These are phyloP conservation scores for Proterorhinus semilunaris DNA, from an alignment of 2,113 vertebrate genomes.

Conservation along the genomic window DNA sequence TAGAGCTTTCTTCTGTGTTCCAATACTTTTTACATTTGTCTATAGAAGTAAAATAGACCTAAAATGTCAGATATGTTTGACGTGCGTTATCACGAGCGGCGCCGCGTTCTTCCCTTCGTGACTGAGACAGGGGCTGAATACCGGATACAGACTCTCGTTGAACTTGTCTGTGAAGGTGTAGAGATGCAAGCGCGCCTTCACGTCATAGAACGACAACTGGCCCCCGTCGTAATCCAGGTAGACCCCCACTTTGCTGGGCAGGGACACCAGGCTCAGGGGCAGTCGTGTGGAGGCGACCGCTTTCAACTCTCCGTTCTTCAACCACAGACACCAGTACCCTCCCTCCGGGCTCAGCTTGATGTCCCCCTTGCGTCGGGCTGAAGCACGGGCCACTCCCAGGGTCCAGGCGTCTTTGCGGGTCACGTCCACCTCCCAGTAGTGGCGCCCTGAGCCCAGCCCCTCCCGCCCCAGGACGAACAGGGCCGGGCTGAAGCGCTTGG, in stretches of 20 bases:
- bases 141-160: slow-evolving; percentile 70
- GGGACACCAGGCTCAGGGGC: slow-evolving; percentile 45
- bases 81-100: slow-evolving; percentile 53
- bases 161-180: slow-evolving; percentile 74
- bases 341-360: slow-evolving; percentile 76
- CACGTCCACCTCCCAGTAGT: slow-evolving; percentile 81
- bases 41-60: too few relatives aligned
- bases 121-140: slow-evolving; percentile 77
- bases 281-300: slow-evolving; percentile 55
- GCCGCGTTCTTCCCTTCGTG: slow-evolving; percentile 72
- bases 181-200: slow-evolving; percentile 66
- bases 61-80: slow-evolving; percentile 65
- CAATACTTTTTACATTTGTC: too few relatives aligned
- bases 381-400: slow-evolving; percentile 59
- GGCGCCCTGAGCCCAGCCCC: slow-evolving; percentile 61
- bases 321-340: slow-evolving; percentile 79
- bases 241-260: slow-evolving; percentile 69
- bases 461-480: slow-evolving; percentile 74
- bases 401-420: slow-evolving; percentile 76
- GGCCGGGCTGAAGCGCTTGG: slow-evolving; percentile 72
- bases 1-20: too few relatives aligned
- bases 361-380: slow-evolving; percentile 74
- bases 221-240: slow-evolving; percentile 78
- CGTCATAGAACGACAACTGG: slow-evolving; percentile 77
- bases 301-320: slow-evolving; percentile 74